phyloP scores from a whole-genome alignment of 2,113 vertebrate genomes.

The Neolamprologus devosi region DNA sequence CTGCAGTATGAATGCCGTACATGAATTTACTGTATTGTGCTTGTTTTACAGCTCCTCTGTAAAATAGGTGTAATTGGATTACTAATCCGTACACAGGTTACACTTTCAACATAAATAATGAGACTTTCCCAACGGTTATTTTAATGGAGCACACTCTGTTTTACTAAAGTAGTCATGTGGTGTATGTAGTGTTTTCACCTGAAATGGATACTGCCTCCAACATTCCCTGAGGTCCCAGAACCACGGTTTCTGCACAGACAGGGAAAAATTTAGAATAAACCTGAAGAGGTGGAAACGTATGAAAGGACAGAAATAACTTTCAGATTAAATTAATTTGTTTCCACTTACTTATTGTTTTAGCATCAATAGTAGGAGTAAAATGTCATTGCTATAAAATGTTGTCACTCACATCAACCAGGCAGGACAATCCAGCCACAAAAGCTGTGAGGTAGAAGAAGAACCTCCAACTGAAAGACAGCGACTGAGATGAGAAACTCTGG shows the following conservation, averaged over 20 bases:
- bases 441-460: conserved; percentile 69
- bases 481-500: background rate
- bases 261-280: background rate
- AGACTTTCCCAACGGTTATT: background rate
- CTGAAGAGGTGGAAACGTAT: background rate
- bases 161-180: background rate
- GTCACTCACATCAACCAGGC: conserved; percentile 55
- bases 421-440: conserved; percentile 55
- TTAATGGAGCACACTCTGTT: background rate
- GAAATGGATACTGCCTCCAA: conserved; percentile 83
- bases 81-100: rapidly evolving
- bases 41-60: background rate
- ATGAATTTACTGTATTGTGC: background rate
- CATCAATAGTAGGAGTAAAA: background rate
- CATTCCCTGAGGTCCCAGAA: conserved; percentile 81
- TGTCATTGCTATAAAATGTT: background rate
- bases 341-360: background rate
- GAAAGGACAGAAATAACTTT: background rate
- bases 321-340: background rate
- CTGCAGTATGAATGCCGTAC: background rate
- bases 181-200: conserved; percentile 67
- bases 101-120: background rate
- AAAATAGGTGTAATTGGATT: background rate
- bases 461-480: conserved; percentile 63
- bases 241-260: conserved; percentile 79